phyloP scores from a whole-genome alignment of 2,888 invertebrate genomes.

The Lepidonotus clava region DNA sequence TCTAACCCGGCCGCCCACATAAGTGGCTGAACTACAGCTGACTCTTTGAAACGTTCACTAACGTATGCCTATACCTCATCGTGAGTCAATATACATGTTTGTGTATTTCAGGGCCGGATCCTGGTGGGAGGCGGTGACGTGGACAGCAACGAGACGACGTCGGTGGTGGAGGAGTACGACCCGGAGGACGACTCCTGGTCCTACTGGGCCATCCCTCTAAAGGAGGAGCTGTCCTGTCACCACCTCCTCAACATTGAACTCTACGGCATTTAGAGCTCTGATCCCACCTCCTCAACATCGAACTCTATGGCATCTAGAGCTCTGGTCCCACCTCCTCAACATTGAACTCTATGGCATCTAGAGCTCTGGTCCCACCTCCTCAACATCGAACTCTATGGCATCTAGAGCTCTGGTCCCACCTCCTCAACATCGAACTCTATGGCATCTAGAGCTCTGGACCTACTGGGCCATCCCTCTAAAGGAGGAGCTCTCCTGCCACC shows the following conservation, averaged over 20 bases:
- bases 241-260: slow-evolving; percentile 60
- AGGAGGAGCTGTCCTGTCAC: slow-evolving; percentile 61
- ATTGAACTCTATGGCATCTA: slow-evolving; percentile 58
- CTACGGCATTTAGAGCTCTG: slow-evolving; percentile 50
- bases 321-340: slow-evolving; percentile 57
- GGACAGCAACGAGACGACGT: slow-evolving; percentile 53
- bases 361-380: slow-evolving; percentile 54
- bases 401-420: too few species aligned
- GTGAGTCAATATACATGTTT: background rate
- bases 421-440: too few species aligned
- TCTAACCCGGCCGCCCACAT: too few species aligned
- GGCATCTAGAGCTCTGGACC: too few species aligned
- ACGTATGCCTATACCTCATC: too few species aligned
- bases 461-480: slow-evolving; percentile 57
- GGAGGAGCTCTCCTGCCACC: slow-evolving; percentile 61
- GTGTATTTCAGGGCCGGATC: slow-evolving; percentile 48
- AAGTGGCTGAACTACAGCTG: too few species aligned
- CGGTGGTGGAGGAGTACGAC: slow-evolving; percentile 61
- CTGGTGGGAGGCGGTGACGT: slow-evolving; percentile 61
- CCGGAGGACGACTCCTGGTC: slow-evolving; percentile 59
- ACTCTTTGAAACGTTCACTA: too few species aligned
- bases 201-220: slow-evolving; percentile 56
- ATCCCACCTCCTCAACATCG: slow-evolving; percentile 58
- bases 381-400: slow-evolving; percentile 58
- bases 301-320: slow-evolving; percentile 54